These are phyloP conservation scores for Diuraphis noxia DNA, from an alignment of 1,140 invertebrate species.

Conservation along the genomic window DNA sequence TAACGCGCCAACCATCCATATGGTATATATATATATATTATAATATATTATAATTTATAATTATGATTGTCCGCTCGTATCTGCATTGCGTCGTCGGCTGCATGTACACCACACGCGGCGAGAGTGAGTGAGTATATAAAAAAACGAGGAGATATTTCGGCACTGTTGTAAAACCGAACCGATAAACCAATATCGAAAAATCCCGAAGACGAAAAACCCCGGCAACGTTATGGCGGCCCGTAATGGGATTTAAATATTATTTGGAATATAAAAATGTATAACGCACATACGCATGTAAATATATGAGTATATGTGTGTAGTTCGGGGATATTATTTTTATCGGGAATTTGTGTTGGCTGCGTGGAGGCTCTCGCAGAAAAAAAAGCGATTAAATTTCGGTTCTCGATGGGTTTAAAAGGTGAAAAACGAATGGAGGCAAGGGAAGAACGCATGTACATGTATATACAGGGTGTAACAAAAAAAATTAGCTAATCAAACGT, in stretches of 20 bases:
- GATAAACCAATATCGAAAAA: neutral
- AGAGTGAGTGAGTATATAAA: too few relatives aligned
- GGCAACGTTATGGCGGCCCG: neutral
- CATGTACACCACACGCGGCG: too few relatives aligned
- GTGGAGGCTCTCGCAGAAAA: neutral
- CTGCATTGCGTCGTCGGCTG: neutral
- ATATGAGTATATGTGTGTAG: neutral
- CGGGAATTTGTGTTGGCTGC: neutral
- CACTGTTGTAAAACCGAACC: neutral
- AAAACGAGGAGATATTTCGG: neutral
- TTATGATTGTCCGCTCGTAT: neutral
- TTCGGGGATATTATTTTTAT: neutral
- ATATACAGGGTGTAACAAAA: too few relatives aligned
- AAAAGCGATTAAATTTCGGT: conserved; percentile 7
- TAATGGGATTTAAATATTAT: conserved; percentile 11
- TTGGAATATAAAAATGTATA: conserved; percentile 2
- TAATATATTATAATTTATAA: too few relatives aligned
- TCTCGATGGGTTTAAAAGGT: neutral
- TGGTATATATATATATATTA: too few relatives aligned
- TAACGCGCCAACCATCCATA: neutral
- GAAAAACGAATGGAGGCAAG: neutral
- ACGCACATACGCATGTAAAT: too few relatives aligned
- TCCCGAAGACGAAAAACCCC: neutral
- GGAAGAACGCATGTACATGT: neutral
- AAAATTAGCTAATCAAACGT: too few relatives aligned